A percentile compares a stretch with the other conserved stretches of the same genome.
These are phyloP conservation scores for Grallaria varia DNA, from an alignment of 2,113 vertebrate genomes.

Conservation along the genomic window DNA sequence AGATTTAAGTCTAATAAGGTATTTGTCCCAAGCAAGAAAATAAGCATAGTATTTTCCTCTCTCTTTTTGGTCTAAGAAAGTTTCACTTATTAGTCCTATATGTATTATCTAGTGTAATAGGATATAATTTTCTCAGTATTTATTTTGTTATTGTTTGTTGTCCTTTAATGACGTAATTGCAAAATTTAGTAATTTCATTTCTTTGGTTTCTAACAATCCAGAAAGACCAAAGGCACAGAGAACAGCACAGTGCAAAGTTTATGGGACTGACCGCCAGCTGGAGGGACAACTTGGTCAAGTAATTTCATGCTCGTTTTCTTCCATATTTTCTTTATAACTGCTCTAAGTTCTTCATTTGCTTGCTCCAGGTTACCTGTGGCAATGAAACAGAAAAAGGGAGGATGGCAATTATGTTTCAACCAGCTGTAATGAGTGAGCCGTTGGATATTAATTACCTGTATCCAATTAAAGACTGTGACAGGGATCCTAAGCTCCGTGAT, in stretches of 20 bases:
- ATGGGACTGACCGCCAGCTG: slow-evolving; percentile 93
- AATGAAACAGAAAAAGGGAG: background rate
- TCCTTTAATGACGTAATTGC: background rate
- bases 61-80: background rate
- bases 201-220: background rate
- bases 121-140: background rate
- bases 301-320: slow-evolving; percentile 99
- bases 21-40: background rate
- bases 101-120: background rate
- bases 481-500: background rate
- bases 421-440: background rate
- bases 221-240: background rate
- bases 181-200: background rate
- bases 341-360: slow-evolving; percentile 96
- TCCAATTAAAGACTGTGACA: background rate
- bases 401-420: background rate
- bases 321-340: slow-evolving; percentile 99
- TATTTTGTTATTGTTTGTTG: background rate
- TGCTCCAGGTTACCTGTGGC: slow-evolving; percentile 93
- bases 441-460: background rate
- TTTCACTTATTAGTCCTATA: background rate
- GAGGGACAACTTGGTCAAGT: slow-evolving; percentile 97
- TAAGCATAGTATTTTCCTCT: background rate
- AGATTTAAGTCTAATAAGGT: background rate
- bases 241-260: slow-evolving; percentile 16